Percentiles rank a stretch among this genome's conserved stretches.
These are phyloP conservation scores for Rhinolophus sinicus DNA, from an alignment of 2,113 vertebrate genomes.

Conservation along the genomic window DNA sequence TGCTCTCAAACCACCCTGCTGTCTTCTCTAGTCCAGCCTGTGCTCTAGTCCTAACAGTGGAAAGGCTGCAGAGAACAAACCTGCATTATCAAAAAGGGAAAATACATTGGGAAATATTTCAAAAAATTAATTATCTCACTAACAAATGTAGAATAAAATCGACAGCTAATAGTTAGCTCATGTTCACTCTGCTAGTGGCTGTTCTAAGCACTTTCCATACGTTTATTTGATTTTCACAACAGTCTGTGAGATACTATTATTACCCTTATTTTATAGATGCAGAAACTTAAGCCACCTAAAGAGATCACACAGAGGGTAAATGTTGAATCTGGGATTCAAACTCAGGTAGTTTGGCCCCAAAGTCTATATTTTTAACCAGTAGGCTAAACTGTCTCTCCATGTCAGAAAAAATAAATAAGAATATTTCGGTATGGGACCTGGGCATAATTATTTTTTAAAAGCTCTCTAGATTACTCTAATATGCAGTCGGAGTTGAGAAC, in stretches of 20 bases:
- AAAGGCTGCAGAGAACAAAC: neutral
- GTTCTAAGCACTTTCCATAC: neutral
- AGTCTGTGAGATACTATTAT: neutral
- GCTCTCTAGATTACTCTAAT: neutral
- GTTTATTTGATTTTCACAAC: neutral
- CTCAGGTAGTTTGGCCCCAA: neutral
- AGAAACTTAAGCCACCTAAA: neutral
- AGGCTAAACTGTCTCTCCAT: neutral
- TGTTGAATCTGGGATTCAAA: neutral
- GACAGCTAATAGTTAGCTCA: neutral
- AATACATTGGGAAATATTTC: neutral
- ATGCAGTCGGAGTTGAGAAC: neutral
- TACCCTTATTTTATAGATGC: neutral
- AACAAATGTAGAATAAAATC: neutral
- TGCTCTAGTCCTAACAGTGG: neutral
- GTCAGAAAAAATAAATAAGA: neutral
- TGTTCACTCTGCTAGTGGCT: neutral
- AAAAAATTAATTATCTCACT: neutral
- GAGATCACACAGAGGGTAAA: neutral
- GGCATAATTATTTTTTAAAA: neutral
- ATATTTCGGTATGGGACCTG: neutral
- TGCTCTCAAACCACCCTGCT: neutral
- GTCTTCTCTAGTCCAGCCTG: neutral
- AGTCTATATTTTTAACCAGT: neutral
- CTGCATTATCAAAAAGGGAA: neutral